phyloP scores from a whole-genome alignment of 2,888 invertebrate species.

The Ptychoptera contaminata region DNA sequence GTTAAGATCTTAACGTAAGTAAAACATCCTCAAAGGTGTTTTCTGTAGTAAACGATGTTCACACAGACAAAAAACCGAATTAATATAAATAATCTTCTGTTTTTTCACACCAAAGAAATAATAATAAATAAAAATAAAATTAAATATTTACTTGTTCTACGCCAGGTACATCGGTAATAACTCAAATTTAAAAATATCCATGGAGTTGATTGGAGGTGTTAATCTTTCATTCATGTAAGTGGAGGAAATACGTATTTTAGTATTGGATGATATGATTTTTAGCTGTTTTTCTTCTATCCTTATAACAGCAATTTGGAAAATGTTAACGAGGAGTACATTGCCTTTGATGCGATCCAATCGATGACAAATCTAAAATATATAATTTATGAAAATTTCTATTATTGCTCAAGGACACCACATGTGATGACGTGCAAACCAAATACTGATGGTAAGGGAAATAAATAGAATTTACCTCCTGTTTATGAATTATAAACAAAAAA shows the following conservation, averaged over 20 bases:
- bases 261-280: neutral
- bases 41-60: no score
- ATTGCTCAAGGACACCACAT: conserved; percentile 42
- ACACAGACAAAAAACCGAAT: no score
- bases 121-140: neutral
- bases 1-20: no score
- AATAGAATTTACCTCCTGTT: neutral
- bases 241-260: no score
- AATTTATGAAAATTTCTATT: conserved; percentile 45
- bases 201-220: no score
- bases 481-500: conserved; percentile 17
- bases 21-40: no score
- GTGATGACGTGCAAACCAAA: conserved; percentile 41
- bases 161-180: no score
- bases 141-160: no score
- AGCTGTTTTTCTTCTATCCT: neutral
- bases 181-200: no score
- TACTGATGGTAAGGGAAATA: conserved; percentile 36
- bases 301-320: conserved; percentile 35
- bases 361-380: conserved; percentile 36
- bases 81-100: no score
- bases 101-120: no score
- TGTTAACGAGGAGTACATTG: conserved; percentile 35
- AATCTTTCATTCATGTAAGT: no score
- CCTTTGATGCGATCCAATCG: conserved; percentile 33